Base-by-base conservation (phyloP, 1,140 invertebrate genomes). In the Philopotamus ludificatus region DNA sequence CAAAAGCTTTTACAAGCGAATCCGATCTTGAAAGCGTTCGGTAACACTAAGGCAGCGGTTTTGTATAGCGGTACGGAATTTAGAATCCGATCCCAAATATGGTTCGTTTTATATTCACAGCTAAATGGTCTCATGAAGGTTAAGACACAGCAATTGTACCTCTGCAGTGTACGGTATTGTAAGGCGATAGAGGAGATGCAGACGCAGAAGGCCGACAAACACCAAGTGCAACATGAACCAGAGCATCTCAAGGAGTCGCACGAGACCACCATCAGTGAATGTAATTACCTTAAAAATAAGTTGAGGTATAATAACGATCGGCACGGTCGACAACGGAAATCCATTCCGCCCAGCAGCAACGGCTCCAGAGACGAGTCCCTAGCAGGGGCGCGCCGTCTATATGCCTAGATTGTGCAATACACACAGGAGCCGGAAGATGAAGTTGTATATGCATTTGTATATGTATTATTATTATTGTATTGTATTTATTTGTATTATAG, bases 131-230 rank as follows among this genome's bases (percentile, higher is more conserved):
- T 94, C 74, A 88, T 97, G 68, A 97, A 97, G 77, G 85, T 87
- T 34, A 79, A 97, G 63, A 98, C 98, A 82, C 86, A 94, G 57
- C 92, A 95, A 72, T 80, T 98, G 70, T 95, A 98, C 76, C n/a
- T n/a, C n/a, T n/a, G n/a, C n/a, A n/a, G n/a, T n/a, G n/a, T n/a
- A n/a, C n/a, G n/a, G n/a, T n/a, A n/a, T n/a, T n/a, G n/a, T n/a
- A 95, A 98, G 78, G 87, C 91, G 0, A 96, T 98, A 78, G 96
- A 98, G 76, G 96, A 98, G 77, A 87, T 95, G 42, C 93, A 92
- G 57, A 86, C 93, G 73, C 91, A 97, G 77, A 98, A 97, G 79
- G 89, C 91, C 28, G 89, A 91, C 76, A 95, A 95, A 77, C 82
- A 96, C 54, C 98, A 98, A 82, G 88, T 90, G 26, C 94, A 97